Base-by-base conservation (phyloP, 2,888 invertebrate genomes). In the Sinhomidia bicolor region DNA sequence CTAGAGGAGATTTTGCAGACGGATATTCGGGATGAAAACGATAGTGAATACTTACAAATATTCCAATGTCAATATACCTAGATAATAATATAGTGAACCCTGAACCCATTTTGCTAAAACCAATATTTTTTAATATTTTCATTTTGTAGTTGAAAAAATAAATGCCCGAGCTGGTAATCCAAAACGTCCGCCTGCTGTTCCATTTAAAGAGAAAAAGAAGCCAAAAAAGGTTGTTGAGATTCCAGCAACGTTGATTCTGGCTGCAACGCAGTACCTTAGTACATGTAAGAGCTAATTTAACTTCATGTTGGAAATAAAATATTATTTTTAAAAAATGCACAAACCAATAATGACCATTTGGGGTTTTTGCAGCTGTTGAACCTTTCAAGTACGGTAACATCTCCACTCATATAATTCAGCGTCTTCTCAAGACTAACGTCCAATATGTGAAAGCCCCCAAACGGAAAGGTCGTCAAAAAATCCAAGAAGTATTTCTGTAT, bases 1-100 rank as follows among this genome's bases (percentile, higher is more conserved):
- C 98, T 99, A 91, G 99, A 99, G 93, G 99, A 99, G 94, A 95
- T 99, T 93, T 98, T 99, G 90, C 99, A 99, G 93, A 97, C 98
- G 0, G 99, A 99, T 94, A 99, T 99, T 92, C 96, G 99, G 92
- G 99, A 99, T 93, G 99, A 99, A 94, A 99, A 98, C 0, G 99
- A 99, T 93, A 98, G 98, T 9, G 6, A 57, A 17, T 20, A 20
- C 14, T 65, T 65, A 17, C 17, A 17, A 1, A 0, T 17, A 6
- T 3, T 54, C n/a, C 2, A 29, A 17, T 10, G 1, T 36, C 14
- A 36, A 20, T 36, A 1, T 32, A 1, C 23, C n/a, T n/a, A 29
- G 29, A 65, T 65, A 12, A 32, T 1, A 47, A n/a, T 7, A 3
- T 23, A 60, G 17, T 36, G 36, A 26, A 20, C n/a, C n/a, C n/a